Percentiles rank a stretch among this genome's conserved stretches.
Evolutionary conservation across 1,140 invertebrate species (phyloP).

Genomic region (Nebria ingens): DNA sequence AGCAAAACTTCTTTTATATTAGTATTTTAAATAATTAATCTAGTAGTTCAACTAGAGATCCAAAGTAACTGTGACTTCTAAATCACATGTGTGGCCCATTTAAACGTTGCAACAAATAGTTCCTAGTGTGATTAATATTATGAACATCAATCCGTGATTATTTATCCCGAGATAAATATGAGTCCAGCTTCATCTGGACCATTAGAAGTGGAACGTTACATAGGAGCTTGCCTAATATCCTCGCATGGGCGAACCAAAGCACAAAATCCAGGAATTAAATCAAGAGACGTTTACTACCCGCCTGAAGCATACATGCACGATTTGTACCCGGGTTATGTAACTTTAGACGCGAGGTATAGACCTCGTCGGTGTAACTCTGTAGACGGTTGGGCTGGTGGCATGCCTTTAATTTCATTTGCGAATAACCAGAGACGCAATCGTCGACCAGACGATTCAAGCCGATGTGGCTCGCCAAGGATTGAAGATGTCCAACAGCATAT

Average conservation of each 20-base stretch:
- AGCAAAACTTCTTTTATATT: no score
- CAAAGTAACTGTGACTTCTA: no score
- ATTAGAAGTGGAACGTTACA: slow-evolving; percentile 53
- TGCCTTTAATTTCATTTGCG: slow-evolving; percentile 28
- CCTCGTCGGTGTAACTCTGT: slow-evolving; percentile 25
- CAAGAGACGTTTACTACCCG: background rate
- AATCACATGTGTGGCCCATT: no score
- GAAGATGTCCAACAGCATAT: slow-evolving; percentile 32
- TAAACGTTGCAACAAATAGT: no score
- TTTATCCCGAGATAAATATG: slow-evolving; percentile 39
- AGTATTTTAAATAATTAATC: no score
- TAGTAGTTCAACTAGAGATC: no score
- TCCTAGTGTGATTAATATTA: no score
- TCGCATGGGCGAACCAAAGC: slow-evolving; percentile 35
- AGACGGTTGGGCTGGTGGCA: slow-evolving; percentile 31
- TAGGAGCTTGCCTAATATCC: slow-evolving; percentile 52
- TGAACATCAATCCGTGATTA: no score
- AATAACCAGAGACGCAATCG: slow-evolving; percentile 16
- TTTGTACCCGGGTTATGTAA: slow-evolving; percentile 30
- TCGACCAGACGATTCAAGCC: slow-evolving; percentile 17
- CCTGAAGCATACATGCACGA: slow-evolving; percentile 32
- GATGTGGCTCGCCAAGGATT: slow-evolving; percentile 26
- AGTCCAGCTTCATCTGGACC: slow-evolving; percentile 47
- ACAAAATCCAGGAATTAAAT: slow-evolving; percentile 28
- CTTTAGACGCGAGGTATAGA: slow-evolving; percentile 26